A percentile compares a stretch with the other conserved stretches of the same genome.
phyloP scores from a whole-genome alignment of 2,888 invertebrate species.

The Chesias legatella region DNA sequence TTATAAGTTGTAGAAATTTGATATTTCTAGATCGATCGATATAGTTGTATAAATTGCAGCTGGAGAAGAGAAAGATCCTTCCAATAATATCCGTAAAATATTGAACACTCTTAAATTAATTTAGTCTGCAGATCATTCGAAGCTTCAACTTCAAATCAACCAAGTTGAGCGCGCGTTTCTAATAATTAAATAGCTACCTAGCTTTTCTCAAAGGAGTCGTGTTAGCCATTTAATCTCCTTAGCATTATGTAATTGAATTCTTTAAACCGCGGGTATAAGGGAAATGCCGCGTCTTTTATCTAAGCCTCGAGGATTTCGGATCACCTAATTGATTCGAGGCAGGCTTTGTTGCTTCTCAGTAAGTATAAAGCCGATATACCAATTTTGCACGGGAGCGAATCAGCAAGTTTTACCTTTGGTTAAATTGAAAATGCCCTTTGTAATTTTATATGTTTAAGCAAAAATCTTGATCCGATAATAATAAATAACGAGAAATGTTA shows the following conservation, averaged over 20 bases:
- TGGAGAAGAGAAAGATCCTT: too few species aligned
- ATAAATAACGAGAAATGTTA: too few species aligned
- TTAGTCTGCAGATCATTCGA: conserved; percentile 32
- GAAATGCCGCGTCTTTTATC: conserved; percentile 67
- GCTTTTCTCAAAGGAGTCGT: conserved; percentile 64
- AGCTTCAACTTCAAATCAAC: conserved; percentile 44
- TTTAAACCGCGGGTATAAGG: conserved; percentile 71
- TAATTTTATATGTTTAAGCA: not conserved
- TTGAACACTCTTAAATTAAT: conserved; percentile 19
- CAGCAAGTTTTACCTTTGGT: conserved; percentile 7
- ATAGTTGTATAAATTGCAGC: too few species aligned
- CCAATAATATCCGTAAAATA: conserved; percentile 3
- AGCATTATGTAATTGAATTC: conserved; percentile 76
- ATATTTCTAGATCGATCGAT: too few species aligned
- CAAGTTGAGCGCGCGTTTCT: conserved; percentile 39
- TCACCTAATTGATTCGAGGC: conserved; percentile 64
- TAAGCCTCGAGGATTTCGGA: conserved; percentile 55
- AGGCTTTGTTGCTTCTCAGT: conserved; percentile 52
- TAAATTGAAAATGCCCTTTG: conserved; percentile 9
- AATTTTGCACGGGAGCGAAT: conserved; percentile 13
- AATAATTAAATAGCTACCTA: conserved; percentile 64
- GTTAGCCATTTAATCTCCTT: conserved; percentile 72
- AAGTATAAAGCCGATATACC: conserved; percentile 33
- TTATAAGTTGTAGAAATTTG: too few species aligned
- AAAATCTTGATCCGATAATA: not conserved